Conservation (phyloP, 2,888 invertebrate genomes). For the Colletes collaris region DNA sequence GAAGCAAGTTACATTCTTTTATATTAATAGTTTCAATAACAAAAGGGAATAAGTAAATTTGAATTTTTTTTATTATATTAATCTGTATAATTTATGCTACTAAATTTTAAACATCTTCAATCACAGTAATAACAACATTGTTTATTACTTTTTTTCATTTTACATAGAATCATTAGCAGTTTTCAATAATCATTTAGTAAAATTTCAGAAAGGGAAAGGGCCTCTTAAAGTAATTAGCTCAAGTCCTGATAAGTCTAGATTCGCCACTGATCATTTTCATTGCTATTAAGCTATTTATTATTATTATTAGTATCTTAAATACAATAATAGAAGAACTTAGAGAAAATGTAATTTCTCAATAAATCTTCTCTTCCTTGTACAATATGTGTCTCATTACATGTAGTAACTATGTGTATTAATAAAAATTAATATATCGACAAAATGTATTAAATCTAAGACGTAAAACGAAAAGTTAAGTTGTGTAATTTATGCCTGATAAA, state of each 20-base stretch:
- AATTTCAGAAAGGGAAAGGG: no score
- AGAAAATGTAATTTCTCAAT: background rate
- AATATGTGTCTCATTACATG: background rate
- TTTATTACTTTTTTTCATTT: background rate
- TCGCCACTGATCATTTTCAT: background rate
- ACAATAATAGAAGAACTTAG: background rate
- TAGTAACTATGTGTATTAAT: background rate
- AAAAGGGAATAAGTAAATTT: background rate
- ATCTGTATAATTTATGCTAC: background rate
- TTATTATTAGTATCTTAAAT: background rate
- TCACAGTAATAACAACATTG: background rate
- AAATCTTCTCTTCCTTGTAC: background rate
- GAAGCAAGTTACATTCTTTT: background rate
- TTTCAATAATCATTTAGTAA: no score
- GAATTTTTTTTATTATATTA: background rate
- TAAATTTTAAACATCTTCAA: background rate
- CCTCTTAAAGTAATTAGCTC: no score
- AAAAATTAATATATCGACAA: background rate
- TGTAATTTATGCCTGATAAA: background rate
- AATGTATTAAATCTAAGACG: background rate
- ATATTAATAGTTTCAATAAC: background rate
- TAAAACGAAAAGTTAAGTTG: background rate
- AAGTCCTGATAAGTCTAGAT: no score
- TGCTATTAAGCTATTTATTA: conserved; percentile 13
- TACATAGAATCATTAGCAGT: background rate